Base-by-base conservation (phyloP, 1,140 invertebrate species). In the Cyrtorhinus lividipennis region DNA sequence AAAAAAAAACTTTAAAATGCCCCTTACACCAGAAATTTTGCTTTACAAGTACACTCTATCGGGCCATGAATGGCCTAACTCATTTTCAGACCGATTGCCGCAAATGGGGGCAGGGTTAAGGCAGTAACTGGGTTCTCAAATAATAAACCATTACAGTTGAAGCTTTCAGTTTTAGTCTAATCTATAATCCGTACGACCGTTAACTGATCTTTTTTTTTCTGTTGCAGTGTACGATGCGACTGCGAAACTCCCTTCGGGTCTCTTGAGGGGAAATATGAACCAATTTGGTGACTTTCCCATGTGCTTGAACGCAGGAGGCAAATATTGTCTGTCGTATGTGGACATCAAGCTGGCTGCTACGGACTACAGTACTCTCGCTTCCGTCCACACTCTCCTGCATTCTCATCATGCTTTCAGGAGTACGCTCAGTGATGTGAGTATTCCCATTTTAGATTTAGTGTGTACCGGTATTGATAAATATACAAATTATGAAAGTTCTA, bases 251-350 rank as follows among this genome's bases (percentile, higher is more conserved):
- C 79, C 81, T 38, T 81, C 81, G 3, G 81, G 81, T 46, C 72
- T 83, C 20, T 65, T 83, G 20, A 82, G 75, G 69, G 81, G 81
- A 44, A 83, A 83, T 68, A 74, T 82, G 8, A 83, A 83, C 73
- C 81, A 83, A 60, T 73, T 79, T 3, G 81, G 81, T 10, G 81
- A 83, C 66, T 83, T 80, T 63, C 81, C 83, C 68, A 79, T 82
- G 65, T 83, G 81, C 66, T 45, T 83, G 53, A 72, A 71, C 18
- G 74, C 83, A 12, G 72, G 69, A 1, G 82, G 81, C 22, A 76
- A 82, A 67, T 84, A 84, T 67, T 84, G 83, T 65, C 71, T 84
- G 57, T 75, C 78, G 13, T 81, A 78, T 67, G 70, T 83, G 20
- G 79, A 83, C 66, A 59, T 81, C 13, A 72, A 73, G 23, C 64